phyloP scores from a whole-genome alignment of 92 coral and sea anemone species.

The Parazoanthus darwini region DNA sequence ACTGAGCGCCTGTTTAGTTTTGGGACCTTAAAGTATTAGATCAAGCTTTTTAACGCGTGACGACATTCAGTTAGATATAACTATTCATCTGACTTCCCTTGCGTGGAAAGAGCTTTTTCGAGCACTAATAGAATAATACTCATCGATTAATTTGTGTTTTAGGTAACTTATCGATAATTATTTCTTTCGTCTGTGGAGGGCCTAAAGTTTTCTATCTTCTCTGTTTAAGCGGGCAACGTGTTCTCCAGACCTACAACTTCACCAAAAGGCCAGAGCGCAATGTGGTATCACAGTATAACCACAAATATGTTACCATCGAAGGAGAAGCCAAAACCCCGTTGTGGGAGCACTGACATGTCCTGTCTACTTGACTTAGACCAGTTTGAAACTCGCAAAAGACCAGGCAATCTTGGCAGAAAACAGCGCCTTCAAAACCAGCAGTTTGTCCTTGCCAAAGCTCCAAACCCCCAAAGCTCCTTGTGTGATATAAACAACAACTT shows the following conservation, averaged over 20 bases:
- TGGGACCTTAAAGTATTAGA: no score
- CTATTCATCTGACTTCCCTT: no score
- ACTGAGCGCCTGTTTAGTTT: no score
- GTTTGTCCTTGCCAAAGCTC: not conserved
- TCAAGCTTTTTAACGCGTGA: no score
- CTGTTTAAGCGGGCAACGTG: not conserved
- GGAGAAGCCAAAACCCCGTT: not conserved
- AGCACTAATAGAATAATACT: no score
- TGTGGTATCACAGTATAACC: not conserved
- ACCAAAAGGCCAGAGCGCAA: not conserved
- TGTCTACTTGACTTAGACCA: slow-evolving; percentile 7
- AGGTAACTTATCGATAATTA: no score
- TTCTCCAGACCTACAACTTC: not conserved
- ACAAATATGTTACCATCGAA: slow-evolving; percentile 4
- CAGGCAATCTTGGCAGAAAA: slow-evolving; percentile 1
- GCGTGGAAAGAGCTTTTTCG: no score
- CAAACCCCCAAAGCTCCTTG: not conserved
- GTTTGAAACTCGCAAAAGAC: not conserved
- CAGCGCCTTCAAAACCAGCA: slow-evolving; percentile 27
- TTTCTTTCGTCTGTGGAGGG: no score
- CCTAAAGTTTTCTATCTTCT: not conserved
- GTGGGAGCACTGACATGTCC: not conserved
- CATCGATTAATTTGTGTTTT: no score
- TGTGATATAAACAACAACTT: not conserved
- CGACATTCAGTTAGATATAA: no score